Conservation (phyloP, 1,140 invertebrate species). For the Drosophila triauraria region DNA sequence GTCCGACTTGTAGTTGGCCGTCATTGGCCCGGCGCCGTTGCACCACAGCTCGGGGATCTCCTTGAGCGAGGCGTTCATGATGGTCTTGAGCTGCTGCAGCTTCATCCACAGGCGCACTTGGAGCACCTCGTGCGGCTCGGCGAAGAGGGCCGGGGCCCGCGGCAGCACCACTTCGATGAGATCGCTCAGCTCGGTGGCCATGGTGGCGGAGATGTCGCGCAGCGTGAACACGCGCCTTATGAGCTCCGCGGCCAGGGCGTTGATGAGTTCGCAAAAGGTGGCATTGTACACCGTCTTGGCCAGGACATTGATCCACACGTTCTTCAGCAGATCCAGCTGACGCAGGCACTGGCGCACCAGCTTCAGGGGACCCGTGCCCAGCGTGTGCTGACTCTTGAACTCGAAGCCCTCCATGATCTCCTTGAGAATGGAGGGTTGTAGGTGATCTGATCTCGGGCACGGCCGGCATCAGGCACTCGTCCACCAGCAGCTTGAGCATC, state of each 20-base stretch:
- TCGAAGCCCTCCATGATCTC: slow-evolving; percentile 90
- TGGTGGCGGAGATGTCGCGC: slow-evolving; percentile 85
- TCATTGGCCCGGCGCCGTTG: slow-evolving; percentile 95
- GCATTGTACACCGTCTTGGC: slow-evolving; percentile 85
- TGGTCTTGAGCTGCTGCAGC: slow-evolving; percentile 92
- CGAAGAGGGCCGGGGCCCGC: slow-evolving; percentile 85
- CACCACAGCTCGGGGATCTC: slow-evolving; percentile 96
- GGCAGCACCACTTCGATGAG: slow-evolving; percentile 85
- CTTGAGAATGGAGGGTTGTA: slow-evolving; percentile 89
- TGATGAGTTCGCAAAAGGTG: slow-evolving; percentile 84
- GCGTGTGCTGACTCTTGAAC: slow-evolving; percentile 86
- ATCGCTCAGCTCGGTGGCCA: slow-evolving; percentile 85
- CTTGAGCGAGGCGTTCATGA: slow-evolving; percentile 92
- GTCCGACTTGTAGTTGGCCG: slow-evolving; percentile 92
- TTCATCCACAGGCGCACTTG: slow-evolving; percentile 92
- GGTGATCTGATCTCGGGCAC: slow-evolving; percentile 91
- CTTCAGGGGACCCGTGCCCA: slow-evolving; percentile 89
- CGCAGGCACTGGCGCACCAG: slow-evolving; percentile 92
- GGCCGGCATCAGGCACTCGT: slow-evolving; percentile 90
- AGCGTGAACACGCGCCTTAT: slow-evolving; percentile 80
- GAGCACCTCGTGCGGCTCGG: slow-evolving; percentile 87
- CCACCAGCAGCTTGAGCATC: slow-evolving; percentile 89
- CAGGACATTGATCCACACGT: slow-evolving; percentile 91
- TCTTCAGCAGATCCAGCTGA: slow-evolving; percentile 93
- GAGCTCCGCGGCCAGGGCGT: slow-evolving; percentile 83